These are phyloP conservation scores for Tamias sibiricus DNA, from an alignment of 2,113 vertebrate species.

Conservation along the genomic window DNA sequence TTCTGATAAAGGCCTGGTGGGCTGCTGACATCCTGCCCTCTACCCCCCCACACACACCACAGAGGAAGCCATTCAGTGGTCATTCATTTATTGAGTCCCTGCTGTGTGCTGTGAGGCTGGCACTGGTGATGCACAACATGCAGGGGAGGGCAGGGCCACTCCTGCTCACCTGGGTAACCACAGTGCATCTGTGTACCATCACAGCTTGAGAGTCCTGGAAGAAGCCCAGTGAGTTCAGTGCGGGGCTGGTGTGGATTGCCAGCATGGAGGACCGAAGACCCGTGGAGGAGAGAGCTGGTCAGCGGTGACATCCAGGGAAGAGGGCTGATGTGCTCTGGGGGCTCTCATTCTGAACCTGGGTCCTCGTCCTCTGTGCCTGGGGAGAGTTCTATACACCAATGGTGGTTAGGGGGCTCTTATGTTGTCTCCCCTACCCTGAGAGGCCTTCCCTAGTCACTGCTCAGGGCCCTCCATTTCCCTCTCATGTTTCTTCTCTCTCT, in stretches of 20 bases:
- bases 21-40: neutral
- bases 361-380: constrained; percentile 46
- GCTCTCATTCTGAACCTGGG: constrained; percentile 25
- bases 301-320: neutral
- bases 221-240: neutral
- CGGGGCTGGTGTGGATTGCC: neutral
- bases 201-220: neutral
- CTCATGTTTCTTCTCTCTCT: neutral
- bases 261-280: neutral
- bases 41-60: no score
- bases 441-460: neutral
- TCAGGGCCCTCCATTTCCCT: neutral
- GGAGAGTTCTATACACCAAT: neutral
- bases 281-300: neutral
- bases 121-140: neutral
- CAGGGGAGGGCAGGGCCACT: neutral
- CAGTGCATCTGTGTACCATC: neutral
- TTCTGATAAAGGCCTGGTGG: neutral
- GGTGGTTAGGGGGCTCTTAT: neutral
- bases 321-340: neutral
- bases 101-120: neutral
- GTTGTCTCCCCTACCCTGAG: neutral
- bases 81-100: constrained; percentile 63
- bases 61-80: neutral
- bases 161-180: neutral